Conservation (phyloP, 1,140 invertebrate genomes). For the Pteromalus puparum region DNA sequence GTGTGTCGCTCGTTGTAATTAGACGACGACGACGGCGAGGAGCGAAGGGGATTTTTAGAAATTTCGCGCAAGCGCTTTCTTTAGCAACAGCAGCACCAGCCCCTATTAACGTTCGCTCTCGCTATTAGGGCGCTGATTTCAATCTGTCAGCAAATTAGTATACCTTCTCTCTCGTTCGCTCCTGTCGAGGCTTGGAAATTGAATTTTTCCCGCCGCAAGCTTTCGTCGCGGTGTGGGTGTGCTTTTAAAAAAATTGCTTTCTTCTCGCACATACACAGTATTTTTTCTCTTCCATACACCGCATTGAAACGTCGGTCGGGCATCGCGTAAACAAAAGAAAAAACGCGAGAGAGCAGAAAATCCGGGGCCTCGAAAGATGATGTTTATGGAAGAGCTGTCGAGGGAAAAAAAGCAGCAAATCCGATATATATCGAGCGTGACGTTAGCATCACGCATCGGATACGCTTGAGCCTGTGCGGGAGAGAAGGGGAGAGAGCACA, state of each 20-base stretch:
- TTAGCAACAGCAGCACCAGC: neutral
- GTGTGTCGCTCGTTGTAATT: conserved; percentile 18
- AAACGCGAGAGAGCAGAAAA: neutral
- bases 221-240: too few species aligned
- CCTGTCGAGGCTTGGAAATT: neutral
- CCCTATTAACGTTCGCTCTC: neutral
- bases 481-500: too few species aligned
- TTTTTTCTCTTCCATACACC: neutral
- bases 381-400: conserved; percentile 16
- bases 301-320: neutral
- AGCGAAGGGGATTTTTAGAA: conserved; percentile 22
- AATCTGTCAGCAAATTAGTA: conserved; percentile 12
- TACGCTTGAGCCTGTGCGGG: neutral
- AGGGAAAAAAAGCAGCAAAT: neutral
- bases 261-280: neutral
- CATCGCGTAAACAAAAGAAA: neutral
- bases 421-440: neutral
- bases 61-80: neutral
- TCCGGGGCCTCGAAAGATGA: neutral
- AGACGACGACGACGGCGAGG: neutral
- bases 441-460: neutral
- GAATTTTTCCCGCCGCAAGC: neutral
- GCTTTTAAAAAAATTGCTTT: neutral
- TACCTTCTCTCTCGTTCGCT: neutral
- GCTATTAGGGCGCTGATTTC: neutral